Conservation (phyloP, 2,113 vertebrate genomes). For the Aramus guarauna region DNA sequence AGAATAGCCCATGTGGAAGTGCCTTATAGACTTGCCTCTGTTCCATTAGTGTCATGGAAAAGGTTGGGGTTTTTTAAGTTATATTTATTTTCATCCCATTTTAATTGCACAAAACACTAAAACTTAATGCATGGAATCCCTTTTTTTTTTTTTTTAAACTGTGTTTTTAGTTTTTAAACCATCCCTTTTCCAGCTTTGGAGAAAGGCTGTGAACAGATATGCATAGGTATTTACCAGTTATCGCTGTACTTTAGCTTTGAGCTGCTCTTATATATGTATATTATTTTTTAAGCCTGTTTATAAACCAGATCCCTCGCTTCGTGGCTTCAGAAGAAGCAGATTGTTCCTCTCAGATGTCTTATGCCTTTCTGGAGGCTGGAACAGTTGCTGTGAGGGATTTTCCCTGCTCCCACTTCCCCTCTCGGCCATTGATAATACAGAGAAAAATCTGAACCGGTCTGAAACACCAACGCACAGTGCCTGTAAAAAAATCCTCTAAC, state of each 20-base stretch:
- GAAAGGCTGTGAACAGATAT: not conserved
- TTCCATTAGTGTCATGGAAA: conserved; percentile 66
- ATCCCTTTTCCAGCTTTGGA: conserved; percentile 5
- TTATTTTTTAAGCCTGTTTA: conserved; percentile 62
- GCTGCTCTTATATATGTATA: conserved; percentile 30
- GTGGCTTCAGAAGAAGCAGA: conserved; percentile 43
- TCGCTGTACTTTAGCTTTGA: conserved; percentile 67
- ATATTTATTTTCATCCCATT: conserved; percentile 79
- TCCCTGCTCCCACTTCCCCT: not conserved
- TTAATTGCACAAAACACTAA: conserved; percentile 82
- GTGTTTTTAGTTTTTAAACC: conserved; percentile 48
- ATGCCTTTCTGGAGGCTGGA: conserved; percentile 47
- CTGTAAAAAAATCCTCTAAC: conserved; percentile 54
- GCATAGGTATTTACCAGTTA: not conserved
- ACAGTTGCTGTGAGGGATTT: not conserved
- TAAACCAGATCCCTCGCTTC: conserved; percentile 15
- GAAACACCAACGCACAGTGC: conserved; percentile 36
- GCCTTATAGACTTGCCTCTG: conserved; percentile 66
- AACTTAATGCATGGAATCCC: conserved; percentile 62
- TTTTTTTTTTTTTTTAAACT: not conserved
- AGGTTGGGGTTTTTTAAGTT: conserved; percentile 68
- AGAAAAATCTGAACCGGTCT: conserved; percentile 10
- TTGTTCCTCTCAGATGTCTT: conserved; percentile 10
- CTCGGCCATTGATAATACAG: not conserved
- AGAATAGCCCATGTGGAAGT: conserved; percentile 62